phyloP scores from a whole-genome alignment of 2,888 invertebrate species.

The Gari tellinella region DNA sequence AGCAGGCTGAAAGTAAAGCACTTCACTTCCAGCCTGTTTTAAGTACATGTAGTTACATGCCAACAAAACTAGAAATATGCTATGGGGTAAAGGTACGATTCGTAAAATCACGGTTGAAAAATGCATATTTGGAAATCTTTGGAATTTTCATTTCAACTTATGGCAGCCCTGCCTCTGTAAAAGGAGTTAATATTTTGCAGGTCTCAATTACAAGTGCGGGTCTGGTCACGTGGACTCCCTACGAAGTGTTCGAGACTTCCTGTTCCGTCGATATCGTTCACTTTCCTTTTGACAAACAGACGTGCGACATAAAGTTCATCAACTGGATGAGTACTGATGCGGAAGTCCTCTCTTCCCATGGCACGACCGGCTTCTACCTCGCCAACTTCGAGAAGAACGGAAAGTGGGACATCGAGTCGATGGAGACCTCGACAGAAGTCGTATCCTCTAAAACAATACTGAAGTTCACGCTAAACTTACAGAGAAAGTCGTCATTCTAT shows the following conservation, averaged over 20 bases:
- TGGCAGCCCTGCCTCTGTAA: too few relatives aligned
- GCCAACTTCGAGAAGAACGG: slow-evolving; percentile 60
- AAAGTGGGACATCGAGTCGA: slow-evolving; percentile 48
- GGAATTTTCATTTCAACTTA: too few relatives aligned
- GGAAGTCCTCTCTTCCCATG: slow-evolving; percentile 33
- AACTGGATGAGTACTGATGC: slow-evolving; percentile 50
- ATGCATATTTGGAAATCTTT: too few relatives aligned
- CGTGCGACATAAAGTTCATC: slow-evolving; percentile 56
- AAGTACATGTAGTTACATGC: too few relatives aligned
- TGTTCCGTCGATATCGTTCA: slow-evolving; percentile 57
- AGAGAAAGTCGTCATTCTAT: slow-evolving; percentile 51
- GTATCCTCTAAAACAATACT: slow-evolving; percentile 36
- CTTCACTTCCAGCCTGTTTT: too few relatives aligned
- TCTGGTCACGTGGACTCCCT: slow-evolving; percentile 57
- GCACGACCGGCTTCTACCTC: slow-evolving; percentile 41
- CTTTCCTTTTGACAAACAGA: slow-evolving; percentile 65
- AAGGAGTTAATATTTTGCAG: slow-evolving; percentile 15
- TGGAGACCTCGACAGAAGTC: slow-evolving; percentile 35
- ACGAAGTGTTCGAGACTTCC: slow-evolving; percentile 60
- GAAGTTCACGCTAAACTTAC: slow-evolving; percentile 39
- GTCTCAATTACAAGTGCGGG: slow-evolving; percentile 37
- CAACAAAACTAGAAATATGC: too few relatives aligned
- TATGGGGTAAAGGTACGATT: too few relatives aligned
- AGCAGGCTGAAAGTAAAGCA: too few relatives aligned
- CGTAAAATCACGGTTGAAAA: too few relatives aligned